Evolutionary conservation across 2,888 invertebrate genomes (phyloP), one percentile per base, ranked within the genome.

Genomic region (Pseudanteris insignis): DNA sequence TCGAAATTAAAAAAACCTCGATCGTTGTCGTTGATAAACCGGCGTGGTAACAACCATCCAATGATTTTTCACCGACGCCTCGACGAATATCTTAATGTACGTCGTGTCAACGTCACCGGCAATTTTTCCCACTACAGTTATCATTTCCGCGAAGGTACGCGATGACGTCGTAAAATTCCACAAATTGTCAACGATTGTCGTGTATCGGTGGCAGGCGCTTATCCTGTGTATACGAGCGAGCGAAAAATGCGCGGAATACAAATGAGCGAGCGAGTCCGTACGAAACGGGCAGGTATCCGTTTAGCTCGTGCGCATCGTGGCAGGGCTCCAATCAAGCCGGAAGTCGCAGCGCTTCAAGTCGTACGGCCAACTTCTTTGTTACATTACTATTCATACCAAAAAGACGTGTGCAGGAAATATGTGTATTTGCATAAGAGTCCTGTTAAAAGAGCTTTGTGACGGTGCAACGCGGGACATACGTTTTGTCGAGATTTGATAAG

Each of bases 401-500:
- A 51, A 58, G 50, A 58, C 51, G 50, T 46, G 50, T 25, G 50
- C 51, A 51, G 58, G 51, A 58, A 58, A 58, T 58, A 51, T 58
- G 24, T 18, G 34, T 51, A 57, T 58, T 58, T 51, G 58, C 58
- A 58, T 58, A 46, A 40, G 40, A 58, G 58, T 46, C 46, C 58
- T 58, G 51, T 58, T 51, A 40, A 57, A 55, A 58, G 57, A 32
- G 21, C 48, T 50, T 50, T 50, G 38, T 44, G 11, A 13, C 36
- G 38, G 28, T 24, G 14, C 37, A 36, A 2, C 13, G 11, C 21
- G 3, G 37, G 38, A 29, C 50, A 58, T 58, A 46, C 58, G 46
- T 50, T 58, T 50, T 50, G 57, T 48, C 34, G 14, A 44, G 50
- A 58, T 58, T 58, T 50, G 58, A 58, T 58, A 58, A 58, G 58